These are phyloP conservation scores for Drosophila koepferae DNA, from an alignment of 2,888 invertebrate species.

Conservation along the genomic window DNA sequence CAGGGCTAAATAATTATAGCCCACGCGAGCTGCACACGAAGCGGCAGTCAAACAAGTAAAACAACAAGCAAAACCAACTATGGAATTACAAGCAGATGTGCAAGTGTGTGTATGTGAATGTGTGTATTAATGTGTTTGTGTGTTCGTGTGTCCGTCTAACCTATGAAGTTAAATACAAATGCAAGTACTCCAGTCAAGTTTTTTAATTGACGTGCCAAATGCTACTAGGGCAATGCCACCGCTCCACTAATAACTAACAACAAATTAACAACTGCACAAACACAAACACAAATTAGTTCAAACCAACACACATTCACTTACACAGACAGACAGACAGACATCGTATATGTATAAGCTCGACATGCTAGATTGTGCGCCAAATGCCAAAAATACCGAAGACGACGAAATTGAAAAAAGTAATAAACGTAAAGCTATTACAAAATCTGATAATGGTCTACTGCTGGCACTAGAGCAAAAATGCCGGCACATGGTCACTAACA, in stretches of 20 bases:
- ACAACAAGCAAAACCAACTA: constrained; percentile 51
- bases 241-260: constrained; percentile 43
- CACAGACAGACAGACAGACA: constrained; percentile 4
- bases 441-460: constrained; percentile 80
- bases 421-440: constrained; percentile 82
- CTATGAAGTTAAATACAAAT: constrained; percentile 21
- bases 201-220: constrained; percentile 73
- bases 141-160: constrained; percentile 12
- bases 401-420: constrained; percentile 78
- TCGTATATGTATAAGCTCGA: constrained; percentile 13
- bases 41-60: constrained; percentile 58
- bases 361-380: constrained; percentile 44
- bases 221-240: constrained; percentile 41
- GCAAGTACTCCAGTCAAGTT: constrained; percentile 48
- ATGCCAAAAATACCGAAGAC: constrained; percentile 62
- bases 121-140: constrained; percentile 7
- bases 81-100: constrained; percentile 52
- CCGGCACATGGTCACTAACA: constrained; percentile 59
- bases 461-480: constrained; percentile 72
- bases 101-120: constrained; percentile 11
- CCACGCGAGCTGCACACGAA: constrained; percentile 72
- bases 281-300: constrained; percentile 25
- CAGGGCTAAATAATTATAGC: constrained; percentile 77
- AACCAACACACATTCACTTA: constrained; percentile 24
- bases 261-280: constrained; percentile 68